These are phyloP conservation scores for Silurus asotus DNA, from an alignment of 2,113 vertebrate genomes.

Conservation along the genomic window DNA sequence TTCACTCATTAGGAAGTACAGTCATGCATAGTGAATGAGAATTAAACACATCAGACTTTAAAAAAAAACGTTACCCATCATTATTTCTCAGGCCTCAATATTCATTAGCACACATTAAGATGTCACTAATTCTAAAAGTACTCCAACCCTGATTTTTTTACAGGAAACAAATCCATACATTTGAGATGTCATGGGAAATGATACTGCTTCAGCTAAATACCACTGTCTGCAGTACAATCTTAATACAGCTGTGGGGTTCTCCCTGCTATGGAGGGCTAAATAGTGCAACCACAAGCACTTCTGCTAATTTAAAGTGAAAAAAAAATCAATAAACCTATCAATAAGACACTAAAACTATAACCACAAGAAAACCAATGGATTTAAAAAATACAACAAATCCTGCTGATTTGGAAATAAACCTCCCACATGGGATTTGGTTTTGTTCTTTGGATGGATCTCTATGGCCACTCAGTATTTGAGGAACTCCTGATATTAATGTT, in stretches of 20 bases:
- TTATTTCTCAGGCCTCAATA: constrained; percentile 2
- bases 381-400: constrained; percentile 27
- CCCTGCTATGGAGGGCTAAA: not conserved
- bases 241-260: not conserved
- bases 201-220: not conserved
- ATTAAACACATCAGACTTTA: constrained; percentile 29
- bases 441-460: constrained; percentile 8
- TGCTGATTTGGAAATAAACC: constrained; percentile 11
- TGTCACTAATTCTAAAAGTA: constrained; percentile 4
- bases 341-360: constrained; percentile 24
- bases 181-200: not conserved
- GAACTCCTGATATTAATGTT: not conserved
- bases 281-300: constrained; percentile 38
- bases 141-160: not conserved
- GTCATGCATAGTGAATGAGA: constrained; percentile 37
- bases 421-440: constrained; percentile 18
- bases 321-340: constrained; percentile 45
- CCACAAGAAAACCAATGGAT: not conserved
- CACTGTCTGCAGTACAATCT: not conserved
- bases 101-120: not conserved
- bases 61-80: constrained; percentile 22
- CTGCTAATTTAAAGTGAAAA: constrained; percentile 2
- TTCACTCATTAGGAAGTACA: constrained; percentile 34
- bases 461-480: not conserved
- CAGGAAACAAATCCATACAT: not conserved